Conservation (phyloP, 2,113 vertebrate genomes). For the Engraulis encrasicolus region DNA sequence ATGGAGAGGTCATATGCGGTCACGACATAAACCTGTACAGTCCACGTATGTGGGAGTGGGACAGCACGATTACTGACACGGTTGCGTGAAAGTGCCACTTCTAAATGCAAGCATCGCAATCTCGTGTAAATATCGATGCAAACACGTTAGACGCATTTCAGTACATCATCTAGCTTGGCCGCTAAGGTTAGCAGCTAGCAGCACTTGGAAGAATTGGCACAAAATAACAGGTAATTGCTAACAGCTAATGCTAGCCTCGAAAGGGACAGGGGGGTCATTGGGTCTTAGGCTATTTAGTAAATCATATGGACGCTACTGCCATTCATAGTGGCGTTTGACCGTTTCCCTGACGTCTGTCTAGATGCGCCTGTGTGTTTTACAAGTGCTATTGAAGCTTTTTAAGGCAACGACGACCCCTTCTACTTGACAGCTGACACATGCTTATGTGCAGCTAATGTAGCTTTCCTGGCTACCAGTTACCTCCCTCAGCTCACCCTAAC, state of each 20-base stretch:
- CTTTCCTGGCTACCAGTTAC: not conserved
- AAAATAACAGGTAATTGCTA: not conserved
- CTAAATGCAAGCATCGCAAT: not conserved
- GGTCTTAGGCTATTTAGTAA: not conserved
- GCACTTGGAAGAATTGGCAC: not conserved
- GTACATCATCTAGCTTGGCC: not conserved
- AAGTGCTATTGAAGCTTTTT: not conserved
- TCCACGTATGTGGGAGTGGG: not conserved
- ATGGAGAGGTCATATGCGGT: not conserved
- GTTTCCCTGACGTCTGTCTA: not conserved
- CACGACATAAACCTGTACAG: not conserved
- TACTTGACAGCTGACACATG: not conserved
- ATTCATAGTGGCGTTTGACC: not conserved
- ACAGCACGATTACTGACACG: not conserved
- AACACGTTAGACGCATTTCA: not conserved
- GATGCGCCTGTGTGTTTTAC: not conserved
- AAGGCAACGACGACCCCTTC: not conserved
- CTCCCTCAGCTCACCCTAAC: not conserved
- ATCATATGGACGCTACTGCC: not conserved
- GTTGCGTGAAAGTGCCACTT: not conserved
- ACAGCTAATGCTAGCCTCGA: not conserved
- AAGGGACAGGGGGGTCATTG: constrained; percentile 4
- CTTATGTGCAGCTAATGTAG: not conserved
- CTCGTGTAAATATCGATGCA: not conserved
- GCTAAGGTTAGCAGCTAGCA: not conserved